phyloP scores from a whole-genome alignment of 2,888 invertebrate genomes.

The Poecilobothrus nobilitatus region DNA sequence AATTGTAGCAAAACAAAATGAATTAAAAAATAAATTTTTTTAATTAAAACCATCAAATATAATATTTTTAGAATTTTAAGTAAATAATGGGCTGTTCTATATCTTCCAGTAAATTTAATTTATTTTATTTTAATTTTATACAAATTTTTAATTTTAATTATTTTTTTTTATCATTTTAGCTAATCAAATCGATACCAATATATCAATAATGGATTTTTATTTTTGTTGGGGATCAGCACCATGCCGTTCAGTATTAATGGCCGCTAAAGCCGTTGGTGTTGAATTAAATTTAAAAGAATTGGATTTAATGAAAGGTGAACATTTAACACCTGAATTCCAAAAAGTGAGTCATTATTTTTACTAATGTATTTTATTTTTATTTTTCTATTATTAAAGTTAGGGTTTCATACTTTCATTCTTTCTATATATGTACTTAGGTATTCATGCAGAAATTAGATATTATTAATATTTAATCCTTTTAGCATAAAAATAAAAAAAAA shows the following conservation, averaged over 20 bases:
- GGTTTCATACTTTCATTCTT: too few species aligned
- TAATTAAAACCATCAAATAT: too few species aligned
- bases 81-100: background rate
- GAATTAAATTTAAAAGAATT: constrained; percentile 55
- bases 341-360: constrained; percentile 45
- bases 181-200: constrained; percentile 8
- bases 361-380: too few species aligned
- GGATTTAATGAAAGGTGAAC: constrained; percentile 56
- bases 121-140: background rate
- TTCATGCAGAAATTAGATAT: too few species aligned
- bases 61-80: too few species aligned
- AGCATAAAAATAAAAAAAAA: too few species aligned
- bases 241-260: constrained; percentile 56
- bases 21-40: background rate
- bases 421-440: too few species aligned
- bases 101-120: background rate
- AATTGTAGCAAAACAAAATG: background rate
- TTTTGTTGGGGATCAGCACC: constrained; percentile 56
- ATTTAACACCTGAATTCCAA: constrained; percentile 59
- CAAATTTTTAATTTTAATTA: background rate
- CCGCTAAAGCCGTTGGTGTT: constrained; percentile 57
- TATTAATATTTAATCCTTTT: too few species aligned
- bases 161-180: constrained; percentile 13
- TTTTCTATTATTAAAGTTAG: too few species aligned
- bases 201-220: constrained; percentile 54